Base-by-base conservation (phyloP, 2,113 vertebrate genomes). In the Maccullochella peelii region DNA sequence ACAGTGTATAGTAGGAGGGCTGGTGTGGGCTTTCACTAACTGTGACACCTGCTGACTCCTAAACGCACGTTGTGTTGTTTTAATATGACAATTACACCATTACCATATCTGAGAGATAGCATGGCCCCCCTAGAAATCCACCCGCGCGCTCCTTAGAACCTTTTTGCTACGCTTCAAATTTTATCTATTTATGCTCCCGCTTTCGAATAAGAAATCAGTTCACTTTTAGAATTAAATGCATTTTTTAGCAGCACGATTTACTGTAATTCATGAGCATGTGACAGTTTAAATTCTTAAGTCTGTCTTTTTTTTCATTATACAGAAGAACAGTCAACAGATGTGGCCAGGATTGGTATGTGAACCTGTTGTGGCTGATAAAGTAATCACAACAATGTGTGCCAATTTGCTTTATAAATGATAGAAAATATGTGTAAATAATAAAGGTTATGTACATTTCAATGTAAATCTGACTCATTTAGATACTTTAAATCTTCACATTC, bases 61-160 rank as follows among this genome's bases (percentile, higher is more conserved):
- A 94, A 95, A 95, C 79, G 89, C 89, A 90, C 90, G 62, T 91
- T 93, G 89, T 94, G 93, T 94, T 95, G 93, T 95, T 95, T 94
- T 95, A 94, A 95, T 95, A 94, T 92, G 92, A 94, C 95, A 95
- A 95, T 95, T 95, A 95, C 82, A 23, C 73, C 91, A 95, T 95
- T 95, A 94, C 89, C 93, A 95, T 95, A 95, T 95, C 93, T 95
- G 93, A 95, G 92, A 92, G 93, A 93, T 91, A 82, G 89, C 88
- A 87, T 36, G 76, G 79, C 90, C 92, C 93, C 92, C 87, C 81
- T 80, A 90, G 90, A 89, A 92, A 90, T 93, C 91, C 92, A 88
- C 91, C 92, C 92, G 89, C 86, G 79, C 88, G 86, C 92, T 88
- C 91, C 90, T 88, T 93, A 91, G 84, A 94, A 92, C 91, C 92